Percentiles rank a stretch among this genome's conserved stretches.
Conservation (phyloP, 2,797 vertebrate genomes). For the Chiroxiphia lanceolata region DNA sequence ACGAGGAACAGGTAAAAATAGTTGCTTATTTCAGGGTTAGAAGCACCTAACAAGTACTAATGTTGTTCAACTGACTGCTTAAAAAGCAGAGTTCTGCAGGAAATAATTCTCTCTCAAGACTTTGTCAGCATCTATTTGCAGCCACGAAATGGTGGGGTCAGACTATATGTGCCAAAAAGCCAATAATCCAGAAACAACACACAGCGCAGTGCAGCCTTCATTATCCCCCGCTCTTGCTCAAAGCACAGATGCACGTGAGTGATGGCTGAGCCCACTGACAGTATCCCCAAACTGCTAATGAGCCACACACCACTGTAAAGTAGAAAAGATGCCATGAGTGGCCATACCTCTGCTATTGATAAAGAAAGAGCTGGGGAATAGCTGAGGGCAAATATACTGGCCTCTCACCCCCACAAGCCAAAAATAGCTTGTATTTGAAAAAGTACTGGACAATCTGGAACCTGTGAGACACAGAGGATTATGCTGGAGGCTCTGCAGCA, state of each 20-base stretch:
- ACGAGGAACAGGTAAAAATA: neutral
- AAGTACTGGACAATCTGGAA: neutral
- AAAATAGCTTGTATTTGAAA: neutral
- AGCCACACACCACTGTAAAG: neutral
- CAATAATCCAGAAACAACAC: accelerated
- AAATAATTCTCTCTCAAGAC: neutral
- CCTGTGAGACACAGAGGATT: neutral
- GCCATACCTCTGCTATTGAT: neutral
- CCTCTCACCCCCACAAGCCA: neutral
- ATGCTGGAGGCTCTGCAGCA: neutral
- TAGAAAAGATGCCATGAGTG: neutral
- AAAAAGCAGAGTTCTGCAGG: neutral
- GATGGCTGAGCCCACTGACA: neutral
- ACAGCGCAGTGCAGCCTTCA: accelerated
- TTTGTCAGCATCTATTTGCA: neutral
- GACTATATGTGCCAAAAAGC: accelerated
- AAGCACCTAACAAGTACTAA: neutral
- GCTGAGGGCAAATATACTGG: neutral
- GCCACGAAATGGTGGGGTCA: neutral
- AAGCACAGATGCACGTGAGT: neutral
- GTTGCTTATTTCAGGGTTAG: neutral
- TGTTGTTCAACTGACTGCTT: neutral
- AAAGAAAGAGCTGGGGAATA: neutral
- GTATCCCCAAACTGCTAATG: neutral
- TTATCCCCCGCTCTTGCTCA: neutral